phyloP scores from a whole-genome alignment of 2,888 invertebrate genomes.

The Metellina segmentata region DNA sequence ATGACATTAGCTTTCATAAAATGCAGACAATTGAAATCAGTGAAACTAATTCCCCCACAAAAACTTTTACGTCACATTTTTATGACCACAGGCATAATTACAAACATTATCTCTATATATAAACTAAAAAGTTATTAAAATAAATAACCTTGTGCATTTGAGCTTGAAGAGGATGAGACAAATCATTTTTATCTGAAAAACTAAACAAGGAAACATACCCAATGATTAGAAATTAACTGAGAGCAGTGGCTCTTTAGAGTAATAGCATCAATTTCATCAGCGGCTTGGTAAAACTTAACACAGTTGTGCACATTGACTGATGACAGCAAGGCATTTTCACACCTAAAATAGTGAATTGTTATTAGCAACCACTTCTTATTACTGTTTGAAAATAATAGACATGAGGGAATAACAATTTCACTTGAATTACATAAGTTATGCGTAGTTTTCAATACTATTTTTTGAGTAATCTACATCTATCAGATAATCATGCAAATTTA shows the following conservation, averaged over 20 bases:
- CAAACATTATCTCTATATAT: neutral
- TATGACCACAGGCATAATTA: no score
- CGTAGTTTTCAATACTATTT: no score
- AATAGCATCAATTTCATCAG: slow-evolving; percentile 92
- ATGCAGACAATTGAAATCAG: no score
- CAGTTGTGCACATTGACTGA: slow-evolving; percentile 91
- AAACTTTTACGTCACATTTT: no score
- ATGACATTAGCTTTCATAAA: no score
- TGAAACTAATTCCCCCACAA: no score
- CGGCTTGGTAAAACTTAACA: slow-evolving; percentile 94
- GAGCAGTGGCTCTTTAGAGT: slow-evolving; percentile 93
- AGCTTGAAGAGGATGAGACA: neutral
- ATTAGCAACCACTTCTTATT: no score
- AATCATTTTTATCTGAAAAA: neutral
- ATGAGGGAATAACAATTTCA: no score
- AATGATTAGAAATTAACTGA: slow-evolving; percentile 93
- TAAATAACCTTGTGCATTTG: neutral
- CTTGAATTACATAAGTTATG: no score
- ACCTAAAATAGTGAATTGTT: slow-evolving; percentile 83
- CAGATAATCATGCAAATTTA: no score
- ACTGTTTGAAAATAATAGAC: no score
- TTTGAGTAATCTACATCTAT: no score
- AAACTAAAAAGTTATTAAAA: neutral
- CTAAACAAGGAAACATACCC: slow-evolving; percentile 84
- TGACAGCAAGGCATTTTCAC: slow-evolving; percentile 93